Conservation (phyloP, 2,113 vertebrate genomes). For the Steatornis caripensis region DNA sequence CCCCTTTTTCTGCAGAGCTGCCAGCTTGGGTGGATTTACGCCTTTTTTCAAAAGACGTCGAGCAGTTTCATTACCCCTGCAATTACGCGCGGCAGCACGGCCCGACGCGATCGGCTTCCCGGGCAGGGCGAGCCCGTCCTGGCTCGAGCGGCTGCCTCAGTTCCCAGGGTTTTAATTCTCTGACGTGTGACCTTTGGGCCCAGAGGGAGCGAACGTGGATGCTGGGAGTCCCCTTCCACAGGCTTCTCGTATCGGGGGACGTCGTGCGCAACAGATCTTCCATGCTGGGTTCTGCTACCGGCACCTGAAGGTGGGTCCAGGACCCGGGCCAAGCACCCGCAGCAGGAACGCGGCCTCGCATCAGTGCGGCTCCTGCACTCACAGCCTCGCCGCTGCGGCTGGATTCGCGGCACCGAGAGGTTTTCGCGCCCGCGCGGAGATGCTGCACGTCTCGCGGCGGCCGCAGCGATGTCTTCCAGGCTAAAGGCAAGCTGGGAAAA, state of each 20-base stretch:
- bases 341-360: background rate
- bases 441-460: background rate
- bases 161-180: background rate
- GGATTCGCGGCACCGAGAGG: fast-evolving
- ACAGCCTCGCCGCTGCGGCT: background rate
- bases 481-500: background rate
- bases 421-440: fast-evolving
- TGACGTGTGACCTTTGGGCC: fast-evolving
- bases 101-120: fast-evolving
- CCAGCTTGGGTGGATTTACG: background rate
- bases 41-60: background rate
- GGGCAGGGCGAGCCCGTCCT: background rate
- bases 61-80: background rate
- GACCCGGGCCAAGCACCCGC: background rate
- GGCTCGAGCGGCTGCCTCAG: fast-evolving
- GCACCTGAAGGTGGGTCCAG: background rate
- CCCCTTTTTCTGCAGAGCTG: background rate
- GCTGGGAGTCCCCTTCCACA: background rate
- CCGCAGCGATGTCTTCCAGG: fast-evolving
- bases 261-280: fast-evolving
- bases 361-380: fast-evolving
- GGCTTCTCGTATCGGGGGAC: fast-evolving
- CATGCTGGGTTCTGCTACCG: background rate
- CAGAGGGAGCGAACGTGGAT: background rate
- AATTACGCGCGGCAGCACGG: background rate